Percentiles rank a stretch among this genome's conserved stretches.
Conservation (phyloP, 2,113 vertebrate genomes). For the Upupa epops region DNA sequence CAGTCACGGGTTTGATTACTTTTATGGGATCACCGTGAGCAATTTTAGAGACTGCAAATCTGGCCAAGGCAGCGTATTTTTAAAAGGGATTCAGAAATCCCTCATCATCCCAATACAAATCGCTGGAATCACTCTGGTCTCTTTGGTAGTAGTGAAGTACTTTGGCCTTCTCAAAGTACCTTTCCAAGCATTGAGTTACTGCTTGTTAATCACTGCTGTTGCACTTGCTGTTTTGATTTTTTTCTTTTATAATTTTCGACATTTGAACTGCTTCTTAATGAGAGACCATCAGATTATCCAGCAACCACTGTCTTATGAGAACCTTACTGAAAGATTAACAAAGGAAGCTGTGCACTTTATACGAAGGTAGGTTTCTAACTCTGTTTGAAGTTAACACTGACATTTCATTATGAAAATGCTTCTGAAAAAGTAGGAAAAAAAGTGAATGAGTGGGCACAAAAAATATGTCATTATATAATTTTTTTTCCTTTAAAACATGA, state of each 20-base stretch:
- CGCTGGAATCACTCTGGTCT: constrained; percentile 6
- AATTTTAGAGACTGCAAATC: constrained; percentile 87
- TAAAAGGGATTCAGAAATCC: not conserved
- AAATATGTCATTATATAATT: not conserved
- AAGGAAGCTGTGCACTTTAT: constrained; percentile 79
- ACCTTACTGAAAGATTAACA: constrained; percentile 84
- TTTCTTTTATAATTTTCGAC: constrained; percentile 74
- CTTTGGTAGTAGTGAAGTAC: constrained; percentile 38
- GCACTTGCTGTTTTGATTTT: not conserved
- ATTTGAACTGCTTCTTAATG: constrained; percentile 89
- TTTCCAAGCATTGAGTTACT: not conserved
- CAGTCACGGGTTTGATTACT: constrained; percentile 85
- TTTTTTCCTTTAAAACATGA: not conserved
- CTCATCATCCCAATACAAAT: constrained; percentile 35
- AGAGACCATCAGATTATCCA: constrained; percentile 74
- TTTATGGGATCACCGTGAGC: constrained; percentile 83
- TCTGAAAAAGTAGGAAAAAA: not conserved
- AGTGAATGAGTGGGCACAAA: not conserved
- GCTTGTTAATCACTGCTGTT: not conserved
- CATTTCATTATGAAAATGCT: not conserved
- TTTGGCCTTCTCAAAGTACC: constrained; percentile 48
- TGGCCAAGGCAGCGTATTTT: constrained; percentile 78
- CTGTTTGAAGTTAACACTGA: not conserved
- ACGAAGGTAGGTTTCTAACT: constrained; percentile 71
- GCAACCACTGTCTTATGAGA: constrained; percentile 80